phyloP scores from a whole-genome alignment of 2,888 invertebrate species.

The Mechanitis mazaeus region DNA sequence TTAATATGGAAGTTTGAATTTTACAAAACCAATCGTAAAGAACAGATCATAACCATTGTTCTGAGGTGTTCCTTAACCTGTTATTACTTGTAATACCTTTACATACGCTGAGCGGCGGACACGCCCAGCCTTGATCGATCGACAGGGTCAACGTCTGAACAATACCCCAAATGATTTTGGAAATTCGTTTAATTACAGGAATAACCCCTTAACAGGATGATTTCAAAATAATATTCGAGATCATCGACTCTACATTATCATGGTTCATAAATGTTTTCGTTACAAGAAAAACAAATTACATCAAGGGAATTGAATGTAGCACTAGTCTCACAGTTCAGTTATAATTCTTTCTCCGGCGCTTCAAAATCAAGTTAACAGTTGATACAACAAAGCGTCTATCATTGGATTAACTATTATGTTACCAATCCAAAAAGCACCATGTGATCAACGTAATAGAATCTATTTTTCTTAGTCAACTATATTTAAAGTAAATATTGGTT shows the following conservation, averaged over 20 bases:
- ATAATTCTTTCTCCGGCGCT: constrained; percentile 43
- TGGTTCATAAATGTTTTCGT: constrained; percentile 1
- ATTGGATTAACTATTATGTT: constrained; percentile 26
- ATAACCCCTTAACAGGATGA: constrained; percentile 5
- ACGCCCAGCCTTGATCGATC: constrained; percentile 51
- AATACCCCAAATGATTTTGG: constrained; percentile 31
- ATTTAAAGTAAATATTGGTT: constrained; percentile 23
- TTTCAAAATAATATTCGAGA: background rate
- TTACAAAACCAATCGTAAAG: background rate
- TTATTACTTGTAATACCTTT: constrained; percentile 45
- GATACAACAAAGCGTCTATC: constrained; percentile 48
- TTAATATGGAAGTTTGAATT: background rate
- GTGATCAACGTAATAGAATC: constrained; percentile 34
- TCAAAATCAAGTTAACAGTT: constrained; percentile 45
- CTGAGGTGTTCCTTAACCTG: constrained; percentile 38
- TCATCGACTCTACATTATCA: background rate
- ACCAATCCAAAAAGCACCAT: constrained; percentile 38
- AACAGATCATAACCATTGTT: constrained; percentile 15
- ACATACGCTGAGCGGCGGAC: constrained; percentile 37
- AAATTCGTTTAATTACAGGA: constrained; percentile 31
- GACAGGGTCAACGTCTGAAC: constrained; percentile 38
- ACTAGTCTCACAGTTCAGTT: constrained; percentile 27
- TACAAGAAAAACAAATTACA: constrained; percentile 3
- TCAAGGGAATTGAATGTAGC: constrained; percentile 3
- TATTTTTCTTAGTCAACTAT: constrained; percentile 35